A percentile compares a stretch with the other conserved stretches of the same genome.
phyloP scores from a whole-genome alignment of 2,113 vertebrate genomes.

The Datnioides undecimradiatus region DNA sequence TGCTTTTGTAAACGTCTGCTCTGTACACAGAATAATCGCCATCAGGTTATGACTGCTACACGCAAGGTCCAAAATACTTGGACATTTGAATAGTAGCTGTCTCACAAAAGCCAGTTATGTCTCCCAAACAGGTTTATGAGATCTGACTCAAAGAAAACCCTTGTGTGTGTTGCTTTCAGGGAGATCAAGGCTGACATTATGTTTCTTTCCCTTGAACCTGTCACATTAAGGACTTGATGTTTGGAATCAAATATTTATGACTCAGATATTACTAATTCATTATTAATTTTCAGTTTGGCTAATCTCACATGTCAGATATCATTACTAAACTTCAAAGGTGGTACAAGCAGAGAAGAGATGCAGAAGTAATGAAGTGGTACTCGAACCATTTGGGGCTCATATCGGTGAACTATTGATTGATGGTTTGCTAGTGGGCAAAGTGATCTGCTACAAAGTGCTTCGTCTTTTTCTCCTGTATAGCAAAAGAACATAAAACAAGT shows the following conservation, averaged over 20 bases:
- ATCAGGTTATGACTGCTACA: neutral
- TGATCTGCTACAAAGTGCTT: slow-evolving; percentile 49
- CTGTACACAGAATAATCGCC: neutral
- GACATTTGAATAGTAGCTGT: neutral
- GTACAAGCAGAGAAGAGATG: slow-evolving; percentile 45
- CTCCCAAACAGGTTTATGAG: slow-evolving; percentile 31
- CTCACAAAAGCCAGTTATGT: slow-evolving; percentile 1
- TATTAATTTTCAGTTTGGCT: slow-evolving; percentile 67
- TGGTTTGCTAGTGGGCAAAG: slow-evolving; percentile 45
- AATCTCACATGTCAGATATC: slow-evolving; percentile 74
- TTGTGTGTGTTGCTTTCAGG: slow-evolving; percentile 51
- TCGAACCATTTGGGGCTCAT: slow-evolving; percentile 51
- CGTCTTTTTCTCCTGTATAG: slow-evolving; percentile 18
- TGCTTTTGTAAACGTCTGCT: neutral
- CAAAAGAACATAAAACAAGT: neutral
- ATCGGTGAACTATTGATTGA: slow-evolving; percentile 56
- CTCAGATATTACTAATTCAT: slow-evolving; percentile 67
- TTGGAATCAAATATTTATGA: slow-evolving; percentile 74
- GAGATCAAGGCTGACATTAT: slow-evolving; percentile 68
- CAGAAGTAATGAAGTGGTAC: slow-evolving; percentile 54
- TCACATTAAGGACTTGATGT: slow-evolving; percentile 80
- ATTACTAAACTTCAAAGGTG: slow-evolving; percentile 70
- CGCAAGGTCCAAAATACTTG: neutral
- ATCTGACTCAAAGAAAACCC: slow-evolving; percentile 51
- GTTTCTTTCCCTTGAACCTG: slow-evolving; percentile 89